phyloP scores from a whole-genome alignment of 1,140 invertebrate genomes.

The Pteromalus puparum region DNA sequence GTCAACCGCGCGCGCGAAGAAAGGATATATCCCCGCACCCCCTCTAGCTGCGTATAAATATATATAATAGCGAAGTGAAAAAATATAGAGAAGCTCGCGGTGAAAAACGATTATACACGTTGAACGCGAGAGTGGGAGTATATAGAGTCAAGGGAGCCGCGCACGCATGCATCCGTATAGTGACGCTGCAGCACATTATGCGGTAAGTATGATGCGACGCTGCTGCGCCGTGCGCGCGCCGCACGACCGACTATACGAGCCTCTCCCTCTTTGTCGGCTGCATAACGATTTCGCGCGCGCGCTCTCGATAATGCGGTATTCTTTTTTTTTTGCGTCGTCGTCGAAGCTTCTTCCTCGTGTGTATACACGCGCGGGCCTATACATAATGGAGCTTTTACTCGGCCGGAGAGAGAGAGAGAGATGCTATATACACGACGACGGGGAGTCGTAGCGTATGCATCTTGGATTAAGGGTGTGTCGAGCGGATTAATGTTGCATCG shows the following conservation, averaged over 20 bases:
- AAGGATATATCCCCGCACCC: background rate
- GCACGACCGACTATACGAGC: background rate
- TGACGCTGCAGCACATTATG: constrained; percentile 49
- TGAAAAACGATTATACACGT: background rate
- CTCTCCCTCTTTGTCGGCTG: background rate
- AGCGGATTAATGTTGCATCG: background rate
- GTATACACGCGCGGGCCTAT: no score
- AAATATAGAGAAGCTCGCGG: background rate
- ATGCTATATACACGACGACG: no score
- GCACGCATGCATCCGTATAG: constrained; percentile 34
- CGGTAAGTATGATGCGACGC: constrained; percentile 49
- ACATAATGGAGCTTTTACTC: no score
- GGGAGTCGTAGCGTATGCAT: background rate
- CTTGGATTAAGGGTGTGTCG: background rate
- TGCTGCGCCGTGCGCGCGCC: constrained; percentile 9
- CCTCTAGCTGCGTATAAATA: background rate
- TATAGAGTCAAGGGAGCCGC: background rate
- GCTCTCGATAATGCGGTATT: background rate
- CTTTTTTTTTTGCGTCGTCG: background rate
- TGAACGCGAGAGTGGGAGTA: background rate
- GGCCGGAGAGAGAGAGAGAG: no score
- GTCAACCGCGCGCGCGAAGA: background rate
- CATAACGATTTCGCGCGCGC: constrained; percentile 10
- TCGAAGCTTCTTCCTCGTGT: no score
- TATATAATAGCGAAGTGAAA: background rate